Evolutionary conservation across 2,888 invertebrate genomes (phyloP).

Genomic region (Drosophila acutilabella): DNA sequence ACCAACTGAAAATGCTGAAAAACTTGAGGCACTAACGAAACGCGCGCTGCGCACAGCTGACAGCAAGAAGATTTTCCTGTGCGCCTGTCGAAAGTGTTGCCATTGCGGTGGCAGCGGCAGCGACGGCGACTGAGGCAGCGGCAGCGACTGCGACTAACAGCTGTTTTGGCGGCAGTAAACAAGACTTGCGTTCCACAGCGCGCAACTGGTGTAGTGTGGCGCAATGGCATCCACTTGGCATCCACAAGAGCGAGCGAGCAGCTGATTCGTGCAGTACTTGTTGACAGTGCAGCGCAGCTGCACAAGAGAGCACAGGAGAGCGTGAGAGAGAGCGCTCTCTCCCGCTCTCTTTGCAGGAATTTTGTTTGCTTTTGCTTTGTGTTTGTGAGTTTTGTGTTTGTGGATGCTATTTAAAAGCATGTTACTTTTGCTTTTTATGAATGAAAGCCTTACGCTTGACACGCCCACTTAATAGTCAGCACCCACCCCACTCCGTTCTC

Average conservation of each 20-base stretch:
- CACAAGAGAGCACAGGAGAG: conserved; percentile 21
- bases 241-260: conserved; percentile 53
- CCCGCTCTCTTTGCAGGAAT: conserved; percentile 46
- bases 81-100: conserved; percentile 70
- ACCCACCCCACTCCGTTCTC: not conserved
- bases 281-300: conserved; percentile 60
- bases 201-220: conserved; percentile 65
- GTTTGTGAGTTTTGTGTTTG: conserved; percentile 30
- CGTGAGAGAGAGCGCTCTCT: conserved; percentile 4
- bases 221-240: conserved; percentile 43
- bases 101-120: conserved; percentile 15
- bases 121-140: conserved; percentile 15
- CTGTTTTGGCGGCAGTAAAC: conserved; percentile 50
- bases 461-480: not conserved
- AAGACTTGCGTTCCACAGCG: conserved; percentile 50
- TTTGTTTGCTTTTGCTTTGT: conserved; percentile 31
- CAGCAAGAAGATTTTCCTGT: conserved; percentile 47
- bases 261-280: conserved; percentile 63
- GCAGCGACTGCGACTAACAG: conserved; percentile 51
- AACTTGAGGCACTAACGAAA: conserved; percentile 11
- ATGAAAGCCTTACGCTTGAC: conserved; percentile 46
- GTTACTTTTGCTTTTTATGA: conserved; percentile 62
- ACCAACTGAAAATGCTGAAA: conserved; percentile 68
- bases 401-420: conserved; percentile 51
- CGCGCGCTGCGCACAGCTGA: conserved; percentile 34